Conservation (phyloP, 2,888 invertebrate species). For the Beris morrisii region DNA sequence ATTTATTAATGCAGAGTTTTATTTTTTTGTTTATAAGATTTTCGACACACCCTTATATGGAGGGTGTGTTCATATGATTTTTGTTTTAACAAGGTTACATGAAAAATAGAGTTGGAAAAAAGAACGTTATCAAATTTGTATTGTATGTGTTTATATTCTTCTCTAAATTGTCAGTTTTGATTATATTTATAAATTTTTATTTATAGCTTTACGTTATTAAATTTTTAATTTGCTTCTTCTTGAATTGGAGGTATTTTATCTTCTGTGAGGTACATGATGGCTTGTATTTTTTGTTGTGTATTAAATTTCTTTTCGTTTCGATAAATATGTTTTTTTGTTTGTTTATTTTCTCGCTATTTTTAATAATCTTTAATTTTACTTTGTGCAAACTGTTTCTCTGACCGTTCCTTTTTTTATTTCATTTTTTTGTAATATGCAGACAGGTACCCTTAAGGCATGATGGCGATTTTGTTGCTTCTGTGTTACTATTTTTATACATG, state of each 20-base stretch:
- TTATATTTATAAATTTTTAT: background rate
- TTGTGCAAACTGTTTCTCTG: background rate
- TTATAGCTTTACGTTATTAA: background rate
- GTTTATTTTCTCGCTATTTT: conserved; percentile 5
- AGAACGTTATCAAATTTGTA: no score
- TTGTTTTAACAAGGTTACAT: no score
- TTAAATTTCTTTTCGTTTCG: conserved; percentile 17
- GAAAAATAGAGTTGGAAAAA: no score
- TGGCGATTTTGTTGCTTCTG: conserved; percentile 36
- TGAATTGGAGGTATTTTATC: conserved; percentile 27
- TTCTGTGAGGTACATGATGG: conserved; percentile 18
- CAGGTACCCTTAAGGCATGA: conserved; percentile 42
- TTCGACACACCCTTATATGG: no score
- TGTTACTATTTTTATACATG: conserved; percentile 17
- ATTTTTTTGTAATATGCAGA: conserved; percentile 37
- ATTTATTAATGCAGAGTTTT: no score
- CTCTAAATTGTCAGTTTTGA: no score
- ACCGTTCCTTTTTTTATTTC: conserved; percentile 19
- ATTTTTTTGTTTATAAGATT: no score
- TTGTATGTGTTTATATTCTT: no score
- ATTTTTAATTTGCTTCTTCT: conserved; percentile 6
- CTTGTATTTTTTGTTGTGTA: background rate
- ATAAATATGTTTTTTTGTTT: conserved; percentile 18
- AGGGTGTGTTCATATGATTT: no score
- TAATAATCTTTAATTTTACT: background rate